Evolutionary conservation across 2,888 invertebrate genomes (phyloP), one percentile per base, ranked within the genome.

Genomic region (Rhingia rostrata): DNA sequence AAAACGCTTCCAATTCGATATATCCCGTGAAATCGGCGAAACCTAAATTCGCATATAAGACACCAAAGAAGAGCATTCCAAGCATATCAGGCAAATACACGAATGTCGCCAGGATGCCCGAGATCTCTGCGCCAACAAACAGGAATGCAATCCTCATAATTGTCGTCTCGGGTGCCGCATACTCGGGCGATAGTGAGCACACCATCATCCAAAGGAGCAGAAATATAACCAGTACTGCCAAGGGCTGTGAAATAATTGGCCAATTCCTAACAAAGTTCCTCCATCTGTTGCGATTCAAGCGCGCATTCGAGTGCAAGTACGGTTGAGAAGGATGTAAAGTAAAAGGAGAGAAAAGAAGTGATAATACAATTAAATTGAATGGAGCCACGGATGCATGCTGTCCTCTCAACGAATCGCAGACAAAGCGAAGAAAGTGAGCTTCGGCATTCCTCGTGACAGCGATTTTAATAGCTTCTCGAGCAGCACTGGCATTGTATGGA

Each of bases 51-150:
- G 92, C 90, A 66, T 93, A 91, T 6, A 93, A 88, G 4, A 94
- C 92, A 9, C 94, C 94, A 64, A 93, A 93, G 54, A 94, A 90
- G 0, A 94, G 89, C 94, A 94, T 94, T 10, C 94, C 94, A 74
- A 94, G 91, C 89, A 94, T 92, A 5, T 94, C 94, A 0, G 94
- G 92, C 85, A 92, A 69, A 41, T 88, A 87, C 3, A 90, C 63
- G 6, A 90, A 89, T 53, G 89, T 88, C 41, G 90, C 90, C 78
- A 91, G 69, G n/a, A 90, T 87, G 0, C 92, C 92, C 7, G 88
- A 82, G 32, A 89, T 80, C 75, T 92, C 90, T 6, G 92, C 92
- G 2, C 92, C 91, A 67, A 91, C 88, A 86, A 92, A 91, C 2
- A 92, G 86, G 64, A 90, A 89, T 58, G 88, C 88, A 69, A 92